Evolutionary conservation across 2,888 invertebrate genomes (phyloP).

Genomic region (Agrilus biguttatus): DNA sequence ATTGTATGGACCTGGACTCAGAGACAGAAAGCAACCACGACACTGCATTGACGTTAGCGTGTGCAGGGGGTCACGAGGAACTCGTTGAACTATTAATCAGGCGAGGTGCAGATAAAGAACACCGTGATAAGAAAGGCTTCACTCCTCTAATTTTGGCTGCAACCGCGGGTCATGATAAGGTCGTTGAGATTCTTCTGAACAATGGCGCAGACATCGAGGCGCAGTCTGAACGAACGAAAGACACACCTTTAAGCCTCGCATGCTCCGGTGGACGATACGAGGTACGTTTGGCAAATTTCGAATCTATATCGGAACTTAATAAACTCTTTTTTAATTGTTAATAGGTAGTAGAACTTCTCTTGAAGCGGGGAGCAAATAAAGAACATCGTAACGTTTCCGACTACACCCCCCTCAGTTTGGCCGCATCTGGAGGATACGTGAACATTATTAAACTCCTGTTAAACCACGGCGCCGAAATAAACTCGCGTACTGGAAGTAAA

Average conservation of each 20-base stretch:
- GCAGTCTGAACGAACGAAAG: conserved; percentile 97
- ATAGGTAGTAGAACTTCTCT: conserved; percentile 72
- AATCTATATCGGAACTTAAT: not conserved
- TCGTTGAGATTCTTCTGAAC: conserved; percentile 86
- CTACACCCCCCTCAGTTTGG: conserved; percentile 96
- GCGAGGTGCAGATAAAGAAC: conserved; percentile 92
- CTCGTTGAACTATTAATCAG: conserved; percentile 82
- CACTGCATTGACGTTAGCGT: conserved; percentile 93
- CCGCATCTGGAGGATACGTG: conserved; percentile 96
- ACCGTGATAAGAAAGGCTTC: conserved; percentile 97
- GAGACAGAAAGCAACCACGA: conserved; percentile 98
- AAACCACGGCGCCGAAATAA: conserved; percentile 93
- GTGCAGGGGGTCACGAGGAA: conserved; percentile 94
- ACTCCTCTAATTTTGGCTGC: conserved; percentile 95
- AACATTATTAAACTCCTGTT: conserved; percentile 92
- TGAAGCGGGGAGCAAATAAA: conserved; percentile 86
- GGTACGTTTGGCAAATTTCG: conserved; percentile 25
- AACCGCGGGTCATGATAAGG: conserved; percentile 85
- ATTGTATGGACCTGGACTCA: conserved; percentile 86
- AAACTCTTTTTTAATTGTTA: conserved; percentile 11
- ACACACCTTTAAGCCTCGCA: conserved; percentile 92
- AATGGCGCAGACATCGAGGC: conserved; percentile 96
- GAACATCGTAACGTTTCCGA: conserved; percentile 98
- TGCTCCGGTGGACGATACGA: conserved; percentile 96
- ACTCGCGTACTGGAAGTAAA: conserved; percentile 93